phyloP scores from a whole-genome alignment of 2,888 invertebrate species.

The Aleiodes leptofemur region DNA sequence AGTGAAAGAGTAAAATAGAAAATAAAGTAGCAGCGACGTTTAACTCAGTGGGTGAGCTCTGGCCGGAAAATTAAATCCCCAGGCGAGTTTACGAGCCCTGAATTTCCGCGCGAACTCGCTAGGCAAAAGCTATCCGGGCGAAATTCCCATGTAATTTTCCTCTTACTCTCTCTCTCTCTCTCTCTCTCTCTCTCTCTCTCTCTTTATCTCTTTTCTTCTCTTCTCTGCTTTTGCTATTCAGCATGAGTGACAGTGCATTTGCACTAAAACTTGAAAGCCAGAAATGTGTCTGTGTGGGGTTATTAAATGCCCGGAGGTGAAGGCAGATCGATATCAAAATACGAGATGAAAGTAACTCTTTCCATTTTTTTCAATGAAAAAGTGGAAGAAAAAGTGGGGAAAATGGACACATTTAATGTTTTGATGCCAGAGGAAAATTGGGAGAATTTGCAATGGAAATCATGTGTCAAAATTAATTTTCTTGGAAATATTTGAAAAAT shows the following conservation, averaged over 20 bases:
- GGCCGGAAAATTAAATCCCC: constrained; percentile 47
- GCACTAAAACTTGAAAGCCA: not conserved
- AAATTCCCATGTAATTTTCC: constrained; percentile 21
- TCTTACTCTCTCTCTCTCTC: not conserved
- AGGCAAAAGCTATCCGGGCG: constrained; percentile 25
- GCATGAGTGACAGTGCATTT: constrained; percentile 24
- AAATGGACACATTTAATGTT: too few relatives aligned
- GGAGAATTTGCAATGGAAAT: too few relatives aligned
- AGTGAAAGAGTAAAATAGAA: constrained; percentile 23
- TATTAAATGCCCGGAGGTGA: constrained; percentile 19
- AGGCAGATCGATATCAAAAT: constrained; percentile 1
- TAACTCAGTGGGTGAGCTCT: constrained; percentile 29
- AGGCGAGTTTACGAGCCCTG: constrained; percentile 42
- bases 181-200: not conserved
- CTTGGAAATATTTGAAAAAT: too few relatives aligned
- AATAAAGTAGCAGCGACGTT: constrained; percentile 32
- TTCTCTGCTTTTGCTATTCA: not conserved
- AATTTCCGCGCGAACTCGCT: constrained; percentile 35
- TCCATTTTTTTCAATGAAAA: too few relatives aligned
- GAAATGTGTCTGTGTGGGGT: constrained; percentile 4
- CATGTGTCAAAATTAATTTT: too few relatives aligned
- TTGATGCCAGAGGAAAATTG: too few relatives aligned
- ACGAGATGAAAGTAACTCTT: not conserved
- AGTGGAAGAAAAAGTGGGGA: too few relatives aligned
- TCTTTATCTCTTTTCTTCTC: not conserved